Evolutionary conservation across 2,888 invertebrate genomes (phyloP).

Genomic region (Lasioglossum figueresi): DNA sequence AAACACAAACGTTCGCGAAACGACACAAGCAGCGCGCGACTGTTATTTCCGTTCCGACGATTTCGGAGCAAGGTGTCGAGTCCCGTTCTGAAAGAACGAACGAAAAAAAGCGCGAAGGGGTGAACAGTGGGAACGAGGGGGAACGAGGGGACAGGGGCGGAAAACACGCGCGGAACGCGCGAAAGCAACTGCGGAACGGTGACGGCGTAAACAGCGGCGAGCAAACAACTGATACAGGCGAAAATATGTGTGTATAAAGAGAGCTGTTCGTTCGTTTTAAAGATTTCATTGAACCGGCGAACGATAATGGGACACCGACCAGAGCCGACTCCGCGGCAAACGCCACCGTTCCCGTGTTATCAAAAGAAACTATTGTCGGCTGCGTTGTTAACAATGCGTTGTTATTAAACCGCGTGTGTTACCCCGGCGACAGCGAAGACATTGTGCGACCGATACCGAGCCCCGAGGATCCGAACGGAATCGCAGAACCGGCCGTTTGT

Average conservation of each 20-base stretch:
- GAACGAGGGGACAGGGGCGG: not conserved
- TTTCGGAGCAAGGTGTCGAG: slow-evolving; percentile 43
- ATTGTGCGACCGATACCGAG: slow-evolving; percentile 40
- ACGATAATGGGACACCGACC: slow-evolving; percentile 70
- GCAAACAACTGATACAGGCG: slow-evolving; percentile 79
- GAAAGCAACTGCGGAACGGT: slow-evolving; percentile 63
- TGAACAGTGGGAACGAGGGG: not conserved
- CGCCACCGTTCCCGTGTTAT: slow-evolving; percentile 71
- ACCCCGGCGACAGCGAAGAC: slow-evolving; percentile 53
- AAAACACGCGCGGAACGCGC: slow-evolving; percentile 35
- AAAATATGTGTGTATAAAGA: slow-evolving; percentile 70
- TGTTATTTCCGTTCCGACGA: slow-evolving; percentile 39
- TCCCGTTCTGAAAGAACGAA: not conserved
- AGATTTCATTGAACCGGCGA: slow-evolving; percentile 78
- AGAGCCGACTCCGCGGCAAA: slow-evolving; percentile 51
- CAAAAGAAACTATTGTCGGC: slow-evolving; percentile 79
- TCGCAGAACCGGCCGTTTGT: slow-evolving; percentile 57
- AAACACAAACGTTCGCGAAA: slow-evolving; percentile 22
- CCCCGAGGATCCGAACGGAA: slow-evolving; percentile 17
- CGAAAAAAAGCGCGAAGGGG: not conserved
- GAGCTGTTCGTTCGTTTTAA: slow-evolving; percentile 67
- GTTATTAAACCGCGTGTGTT: slow-evolving; percentile 71
- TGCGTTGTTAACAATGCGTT: slow-evolving; percentile 74
- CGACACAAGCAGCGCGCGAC: slow-evolving; percentile 8
- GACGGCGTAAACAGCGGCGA: slow-evolving; percentile 77